A percentile compares a stretch with the other conserved stretches of the same genome.
Conservation (phyloP, 2,113 vertebrate genomes). For the Cinclus cinclus region DNA sequence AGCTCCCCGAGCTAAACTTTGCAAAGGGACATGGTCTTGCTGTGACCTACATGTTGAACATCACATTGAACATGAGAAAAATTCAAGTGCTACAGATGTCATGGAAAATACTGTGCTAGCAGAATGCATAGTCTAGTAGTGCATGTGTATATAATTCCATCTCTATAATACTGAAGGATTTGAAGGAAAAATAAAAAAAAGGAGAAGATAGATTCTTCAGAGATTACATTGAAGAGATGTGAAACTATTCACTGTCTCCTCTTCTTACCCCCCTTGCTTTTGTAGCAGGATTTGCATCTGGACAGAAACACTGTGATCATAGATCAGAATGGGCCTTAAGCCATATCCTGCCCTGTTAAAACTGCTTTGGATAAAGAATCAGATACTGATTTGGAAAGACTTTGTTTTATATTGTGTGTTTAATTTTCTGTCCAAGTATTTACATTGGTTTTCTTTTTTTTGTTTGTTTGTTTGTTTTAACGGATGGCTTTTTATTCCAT, state of each 20-base stretch:
- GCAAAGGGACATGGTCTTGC: background rate
- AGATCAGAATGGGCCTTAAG: background rate
- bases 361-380: background rate
- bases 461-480: background rate
- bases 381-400: background rate
- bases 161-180: background rate
- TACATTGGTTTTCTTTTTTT: background rate
- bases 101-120: background rate
- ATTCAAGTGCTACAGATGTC: background rate
- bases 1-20: background rate
- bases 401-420: background rate
- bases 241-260: background rate
- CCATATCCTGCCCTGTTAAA: background rate
- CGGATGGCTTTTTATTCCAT: background rate
- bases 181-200: background rate
- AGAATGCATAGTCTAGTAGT: background rate
- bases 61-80: background rate
- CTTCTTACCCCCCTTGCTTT: background rate
- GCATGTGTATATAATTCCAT: background rate
- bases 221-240: background rate
- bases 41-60: background rate
- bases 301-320: background rate
- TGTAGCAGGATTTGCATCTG: background rate
- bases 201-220: background rate
- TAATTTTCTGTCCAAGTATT: background rate